phyloP scores from a whole-genome alignment of 2,888 invertebrate species.

The Dasypogon diadema region DNA sequence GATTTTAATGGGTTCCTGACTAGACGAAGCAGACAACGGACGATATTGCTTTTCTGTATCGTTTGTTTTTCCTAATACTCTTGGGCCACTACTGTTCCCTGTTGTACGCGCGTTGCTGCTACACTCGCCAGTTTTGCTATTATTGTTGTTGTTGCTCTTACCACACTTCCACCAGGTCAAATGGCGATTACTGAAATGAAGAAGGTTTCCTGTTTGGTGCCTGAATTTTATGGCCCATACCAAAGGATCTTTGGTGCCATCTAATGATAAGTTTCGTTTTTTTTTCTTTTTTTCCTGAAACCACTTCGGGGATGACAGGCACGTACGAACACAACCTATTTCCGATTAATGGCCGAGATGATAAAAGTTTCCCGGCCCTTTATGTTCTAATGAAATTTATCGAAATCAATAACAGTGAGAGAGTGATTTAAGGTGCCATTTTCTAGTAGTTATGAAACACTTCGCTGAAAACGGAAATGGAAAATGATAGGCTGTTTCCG shows the following conservation, averaged over 20 bases:
- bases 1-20: slow-evolving; percentile 45
- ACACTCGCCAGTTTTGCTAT: not conserved
- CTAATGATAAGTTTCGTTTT: slow-evolving; percentile 30
- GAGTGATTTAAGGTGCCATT: slow-evolving; percentile 16
- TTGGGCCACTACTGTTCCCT: slow-evolving; percentile 12
- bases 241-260: slow-evolving; percentile 31
- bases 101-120: not conserved
- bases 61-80: slow-evolving; percentile 32
- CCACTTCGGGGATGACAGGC: not conserved
- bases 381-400: slow-evolving; percentile 4
- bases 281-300: not conserved
- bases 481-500: not conserved
- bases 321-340: slow-evolving; percentile 6
- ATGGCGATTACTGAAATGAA: slow-evolving; percentile 32
- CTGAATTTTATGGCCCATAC: slow-evolving; percentile 29
- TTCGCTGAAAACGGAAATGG: not conserved
- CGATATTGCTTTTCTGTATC: slow-evolving; percentile 46
- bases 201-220: slow-evolving; percentile 27
- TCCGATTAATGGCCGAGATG: slow-evolving; percentile 6
- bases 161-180: slow-evolving; percentile 35
- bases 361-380: not conserved
- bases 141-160: not conserved
- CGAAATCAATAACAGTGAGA: not conserved
- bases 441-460: not conserved
- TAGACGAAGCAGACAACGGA: slow-evolving; percentile 40